A percentile compares a stretch with the other conserved stretches of the same genome.
phyloP scores from a whole-genome alignment of 2,113 vertebrate genomes.

The Actinemys pallida region DNA sequence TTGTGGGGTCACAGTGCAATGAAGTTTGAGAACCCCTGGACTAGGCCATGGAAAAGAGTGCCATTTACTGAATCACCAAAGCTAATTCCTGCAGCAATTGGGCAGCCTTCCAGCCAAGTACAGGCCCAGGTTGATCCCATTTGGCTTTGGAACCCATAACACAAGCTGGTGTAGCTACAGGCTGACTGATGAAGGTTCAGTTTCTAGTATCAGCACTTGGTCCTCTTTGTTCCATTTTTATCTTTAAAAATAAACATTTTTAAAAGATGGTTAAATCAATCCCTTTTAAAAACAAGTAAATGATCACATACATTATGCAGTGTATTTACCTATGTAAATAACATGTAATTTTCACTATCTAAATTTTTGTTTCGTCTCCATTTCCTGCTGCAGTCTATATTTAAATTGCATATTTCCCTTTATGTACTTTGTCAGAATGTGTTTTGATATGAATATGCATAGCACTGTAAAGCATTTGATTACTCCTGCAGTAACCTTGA shows the following conservation, averaged over 20 bases:
- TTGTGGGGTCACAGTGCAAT: background rate
- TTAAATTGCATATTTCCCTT: slow-evolving; percentile 70
- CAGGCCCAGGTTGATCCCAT: rapidly evolving
- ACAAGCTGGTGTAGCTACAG: background rate
- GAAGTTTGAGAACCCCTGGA: no score
- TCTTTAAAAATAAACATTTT: background rate
- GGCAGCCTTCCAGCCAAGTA: background rate
- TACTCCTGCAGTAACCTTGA: slow-evolving; percentile 68
- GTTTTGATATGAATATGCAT: slow-evolving; percentile 74
- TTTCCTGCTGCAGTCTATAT: slow-evolving; percentile 67
- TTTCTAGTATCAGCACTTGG: background rate
- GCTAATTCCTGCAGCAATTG: background rate
- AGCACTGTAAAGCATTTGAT: slow-evolving; percentile 44
- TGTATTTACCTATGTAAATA: slow-evolving; percentile 70
- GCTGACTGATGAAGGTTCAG: background rate
- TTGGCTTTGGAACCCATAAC: background rate
- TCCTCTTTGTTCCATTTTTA: background rate
- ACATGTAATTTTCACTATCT: slow-evolving; percentile 64
- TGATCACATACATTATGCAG: slow-evolving; percentile 9
- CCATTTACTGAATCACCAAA: background rate
- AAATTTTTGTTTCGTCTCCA: slow-evolving; percentile 67
- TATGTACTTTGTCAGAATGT: slow-evolving; percentile 54
- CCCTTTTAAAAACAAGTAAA: slow-evolving; percentile 17
- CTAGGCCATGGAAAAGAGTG: background rate
- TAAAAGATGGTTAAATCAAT: slow-evolving; percentile 35